Percentiles rank a stretch among this genome's conserved stretches.
Conservation (phyloP, 2,797 vertebrate species). For the Gallirallus australis region DNA sequence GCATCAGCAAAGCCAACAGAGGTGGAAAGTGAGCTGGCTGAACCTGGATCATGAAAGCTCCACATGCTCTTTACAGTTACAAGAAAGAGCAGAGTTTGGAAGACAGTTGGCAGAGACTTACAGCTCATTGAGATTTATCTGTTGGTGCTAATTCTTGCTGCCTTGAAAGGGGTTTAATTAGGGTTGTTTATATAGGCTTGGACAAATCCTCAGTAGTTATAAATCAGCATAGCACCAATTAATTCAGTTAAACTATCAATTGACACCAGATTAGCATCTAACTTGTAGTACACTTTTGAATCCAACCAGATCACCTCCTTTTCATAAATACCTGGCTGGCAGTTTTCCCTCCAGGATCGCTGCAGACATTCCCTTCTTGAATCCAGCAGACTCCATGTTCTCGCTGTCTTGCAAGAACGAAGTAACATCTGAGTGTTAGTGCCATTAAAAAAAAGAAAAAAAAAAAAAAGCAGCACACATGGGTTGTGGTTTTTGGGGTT, state of each 20-base stretch:
- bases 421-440: slow-evolving; percentile 17
- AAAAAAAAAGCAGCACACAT: not conserved
- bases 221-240: not conserved
- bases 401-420: not conserved
- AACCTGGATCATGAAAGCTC: not conserved
- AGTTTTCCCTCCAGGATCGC: not conserved
- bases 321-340: not conserved
- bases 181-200: not conserved
- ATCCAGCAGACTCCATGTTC: not conserved
- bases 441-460: not conserved
- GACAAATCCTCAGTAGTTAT: not conserved
- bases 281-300: not conserved
- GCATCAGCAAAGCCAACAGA: not conserved
- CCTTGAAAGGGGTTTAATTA: not conserved
- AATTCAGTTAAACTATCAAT: not conserved
- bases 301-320: not conserved
- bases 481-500: rapidly evolving
- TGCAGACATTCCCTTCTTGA: not conserved
- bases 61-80: not conserved
- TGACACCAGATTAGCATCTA: slow-evolving; percentile 2
- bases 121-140: not conserved
- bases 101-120: not conserved
- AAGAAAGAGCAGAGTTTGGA: not conserved
- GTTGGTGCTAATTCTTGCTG: not conserved
- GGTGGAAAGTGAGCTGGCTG: not conserved